phyloP scores from a whole-genome alignment of 2,113 vertebrate species.

The Cyphomyrus plagiostoma region DNA sequence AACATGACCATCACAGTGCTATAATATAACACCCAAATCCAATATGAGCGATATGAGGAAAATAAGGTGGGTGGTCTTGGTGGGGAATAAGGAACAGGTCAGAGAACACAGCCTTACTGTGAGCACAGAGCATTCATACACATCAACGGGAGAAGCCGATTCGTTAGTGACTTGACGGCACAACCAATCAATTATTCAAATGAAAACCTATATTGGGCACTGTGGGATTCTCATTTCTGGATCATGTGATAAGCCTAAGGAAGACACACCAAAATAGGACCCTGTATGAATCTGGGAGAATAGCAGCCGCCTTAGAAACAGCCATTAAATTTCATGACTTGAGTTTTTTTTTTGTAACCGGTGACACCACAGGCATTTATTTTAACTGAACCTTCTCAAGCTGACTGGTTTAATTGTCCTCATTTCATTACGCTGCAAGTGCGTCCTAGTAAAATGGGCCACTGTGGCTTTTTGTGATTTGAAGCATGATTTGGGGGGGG shows the following conservation, averaged over 20 bases:
- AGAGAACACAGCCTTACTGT: neutral
- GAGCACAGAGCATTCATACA: neutral
- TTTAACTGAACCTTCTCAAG: neutral
- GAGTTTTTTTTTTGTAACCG: neutral
- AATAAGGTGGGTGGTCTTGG: neutral
- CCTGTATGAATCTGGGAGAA: neutral
- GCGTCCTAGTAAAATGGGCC: neutral
- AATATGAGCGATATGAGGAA: neutral
- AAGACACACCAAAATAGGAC: neutral
- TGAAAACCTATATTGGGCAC: neutral
- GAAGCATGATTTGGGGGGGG: neutral
- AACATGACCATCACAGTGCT: neutral
- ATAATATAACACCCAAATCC: neutral
- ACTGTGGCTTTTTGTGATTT: neutral
- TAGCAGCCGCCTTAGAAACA: neutral
- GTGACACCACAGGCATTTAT: neutral
- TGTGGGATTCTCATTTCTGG: neutral
- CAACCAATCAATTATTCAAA: neutral
- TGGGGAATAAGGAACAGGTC: neutral
- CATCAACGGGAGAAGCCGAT: neutral
- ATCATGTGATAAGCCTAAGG: neutral
- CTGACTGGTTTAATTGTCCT: constrained; percentile 1
- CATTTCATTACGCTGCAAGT: neutral
- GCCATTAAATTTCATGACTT: neutral
- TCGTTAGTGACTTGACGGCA: neutral